These are phyloP conservation scores for Lampris incognitus DNA, from an alignment of 2,113 vertebrate genomes.

Conservation along the genomic window DNA sequence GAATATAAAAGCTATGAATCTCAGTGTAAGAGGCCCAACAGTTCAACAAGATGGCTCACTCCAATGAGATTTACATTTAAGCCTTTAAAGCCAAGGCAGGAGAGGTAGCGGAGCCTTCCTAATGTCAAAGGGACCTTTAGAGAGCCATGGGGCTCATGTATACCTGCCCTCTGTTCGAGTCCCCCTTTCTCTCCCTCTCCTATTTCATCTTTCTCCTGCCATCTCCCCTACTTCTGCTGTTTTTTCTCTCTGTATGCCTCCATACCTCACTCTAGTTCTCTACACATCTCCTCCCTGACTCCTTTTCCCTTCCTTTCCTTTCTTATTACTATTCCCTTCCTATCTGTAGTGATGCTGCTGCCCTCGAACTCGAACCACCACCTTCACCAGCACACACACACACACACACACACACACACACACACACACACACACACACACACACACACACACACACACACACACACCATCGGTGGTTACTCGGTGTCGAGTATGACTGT, in stretches of 20 bases:
- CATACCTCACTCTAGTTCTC: slow-evolving; percentile 25
- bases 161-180: neutral
- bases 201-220: slow-evolving; percentile 15
- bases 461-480: no score
- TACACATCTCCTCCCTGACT: slow-evolving; percentile 7
- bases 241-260: slow-evolving; percentile 24
- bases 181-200: slow-evolving; percentile 14
- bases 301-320: neutral
- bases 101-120: slow-evolving; percentile 18
- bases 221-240: neutral
- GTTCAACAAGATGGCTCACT: slow-evolving; percentile 46
- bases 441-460: no score
- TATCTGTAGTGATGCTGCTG: slow-evolving; percentile 15
- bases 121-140: slow-evolving; percentile 46
- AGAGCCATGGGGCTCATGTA: slow-evolving; percentile 33
- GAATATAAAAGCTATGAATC: slow-evolving; percentile 50
- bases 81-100: slow-evolving; percentile 20
- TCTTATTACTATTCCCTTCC: slow-evolving; percentile 20
- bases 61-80: slow-evolving; percentile 26
- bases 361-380: neutral
- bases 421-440: no score
- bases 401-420: no score
- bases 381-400: no score
- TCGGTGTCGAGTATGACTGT: no score
- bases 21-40: slow-evolving; percentile 45